These are phyloP conservation scores for Entelurus aequoreus DNA, from an alignment of 2,113 vertebrate species.

Conservation along the genomic window DNA sequence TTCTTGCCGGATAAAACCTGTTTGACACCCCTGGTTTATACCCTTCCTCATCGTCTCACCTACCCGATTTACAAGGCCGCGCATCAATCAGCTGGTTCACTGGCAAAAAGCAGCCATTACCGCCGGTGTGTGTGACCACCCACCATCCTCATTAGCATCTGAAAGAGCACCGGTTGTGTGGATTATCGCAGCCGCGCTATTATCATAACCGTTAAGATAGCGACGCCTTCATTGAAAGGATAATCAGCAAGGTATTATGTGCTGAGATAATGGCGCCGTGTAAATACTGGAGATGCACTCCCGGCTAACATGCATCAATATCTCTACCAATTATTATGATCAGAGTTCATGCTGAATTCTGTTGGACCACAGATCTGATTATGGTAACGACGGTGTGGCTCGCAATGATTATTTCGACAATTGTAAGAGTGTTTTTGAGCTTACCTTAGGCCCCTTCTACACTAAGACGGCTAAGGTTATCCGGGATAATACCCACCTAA, in stretches of 20 bases:
- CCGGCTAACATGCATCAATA: constrained; percentile 41
- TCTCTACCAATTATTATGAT: constrained; percentile 51
- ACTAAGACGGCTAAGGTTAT: no score
- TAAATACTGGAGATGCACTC: constrained; percentile 53
- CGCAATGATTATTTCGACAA: constrained; percentile 55
- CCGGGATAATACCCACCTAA: no score
- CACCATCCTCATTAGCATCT: constrained; percentile 64
- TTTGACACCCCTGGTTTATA: neutral
- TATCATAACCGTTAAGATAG: constrained; percentile 62
- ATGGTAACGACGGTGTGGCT: constrained; percentile 48
- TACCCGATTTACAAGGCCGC: neutral
- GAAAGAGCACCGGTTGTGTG: constrained; percentile 37
- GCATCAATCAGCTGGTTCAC: constrained; percentile 25
- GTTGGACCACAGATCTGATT: constrained; percentile 58
- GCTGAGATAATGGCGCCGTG: constrained; percentile 62
- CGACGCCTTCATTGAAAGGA: constrained; percentile 59
- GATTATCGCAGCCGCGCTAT: constrained; percentile 61
- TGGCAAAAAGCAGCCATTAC: constrained; percentile 31
- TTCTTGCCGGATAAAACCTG: no score
- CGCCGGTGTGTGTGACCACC: constrained; percentile 55
- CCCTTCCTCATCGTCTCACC: neutral
- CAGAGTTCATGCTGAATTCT: constrained; percentile 55
- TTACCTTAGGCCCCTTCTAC: constrained; percentile 26
- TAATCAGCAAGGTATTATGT: constrained; percentile 71
- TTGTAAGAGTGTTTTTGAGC: constrained; percentile 36